Evolutionary conservation across 2,113 vertebrate genomes (phyloP), one percentile per base, ranked within the genome.

Genomic region (Spermophilus dauricus): DNA sequence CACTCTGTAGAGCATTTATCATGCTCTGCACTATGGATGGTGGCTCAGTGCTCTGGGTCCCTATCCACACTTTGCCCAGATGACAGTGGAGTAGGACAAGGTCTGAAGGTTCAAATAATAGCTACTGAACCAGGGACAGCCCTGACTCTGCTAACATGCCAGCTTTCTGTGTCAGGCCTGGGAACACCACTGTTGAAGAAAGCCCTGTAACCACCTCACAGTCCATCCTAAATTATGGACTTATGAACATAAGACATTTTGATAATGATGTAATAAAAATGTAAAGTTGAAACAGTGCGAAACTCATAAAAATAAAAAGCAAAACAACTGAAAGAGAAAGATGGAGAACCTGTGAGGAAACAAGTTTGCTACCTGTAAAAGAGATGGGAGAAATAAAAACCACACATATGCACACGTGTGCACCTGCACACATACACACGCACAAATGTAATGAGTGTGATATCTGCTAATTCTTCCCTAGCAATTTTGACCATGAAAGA

Each of bases 1-100:
- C 8, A 14, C 22, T 39, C 14, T 22, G 30, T 0, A n/a, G 51
- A 78, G 24, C 11, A 37, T 5, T 17, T 63, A 22, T 56, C 7
- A n/a, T 8, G 16, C n/a, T 30, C 34, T 4, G 17, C 0, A 32
- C 12, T 24, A 3, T 2, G 17, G 22, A n/a, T 5, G 14, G 17
- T 1, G 3, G 14, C 24, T 28, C 48, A 26, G 18, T 1, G 16
- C 34, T 45, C n/a, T 42, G 45, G 73, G 26, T 18, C n/a, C 12
- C 24, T 4, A 4, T 28, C 30, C 6, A 4, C 0, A 12, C 18
- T 39, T 34, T 69, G 51, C 51, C 72, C 14, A 42, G 85, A 39
- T 16, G 18, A 65, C 0, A 2, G 20, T 9, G 8, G 42, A 45
- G 34, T 5, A 17, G 56, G 18, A 69, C 5, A 67, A n/a, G n/a